Percentiles rank a stretch among this genome's conserved stretches.
phyloP scores from a whole-genome alignment of 2,888 invertebrate genomes.

The Acronicta leporina region DNA sequence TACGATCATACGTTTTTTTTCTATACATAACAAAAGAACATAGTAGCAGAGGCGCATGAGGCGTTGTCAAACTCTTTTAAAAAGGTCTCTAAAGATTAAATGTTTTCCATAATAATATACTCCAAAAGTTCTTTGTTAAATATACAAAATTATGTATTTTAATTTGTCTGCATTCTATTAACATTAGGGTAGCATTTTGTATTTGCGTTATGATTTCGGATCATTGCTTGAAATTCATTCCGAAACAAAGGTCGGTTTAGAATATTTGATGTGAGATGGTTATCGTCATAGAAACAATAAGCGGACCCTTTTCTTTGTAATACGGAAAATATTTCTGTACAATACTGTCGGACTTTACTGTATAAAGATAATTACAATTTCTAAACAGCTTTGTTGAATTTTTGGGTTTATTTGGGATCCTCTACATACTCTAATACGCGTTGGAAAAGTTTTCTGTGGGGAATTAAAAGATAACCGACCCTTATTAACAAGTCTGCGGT shows the following conservation, averaged over 20 bases:
- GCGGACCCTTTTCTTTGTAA: constrained; percentile 18
- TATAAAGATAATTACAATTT: constrained; percentile 7
- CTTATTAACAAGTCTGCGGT: background rate
- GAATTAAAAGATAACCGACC: constrained; percentile 1
- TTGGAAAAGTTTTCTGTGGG: background rate
- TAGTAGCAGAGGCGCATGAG: too few relatives aligned
- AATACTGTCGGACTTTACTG: constrained; percentile 8
- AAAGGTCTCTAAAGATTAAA: too few relatives aligned
- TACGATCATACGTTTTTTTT: too few relatives aligned
- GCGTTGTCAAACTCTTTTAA: too few relatives aligned
- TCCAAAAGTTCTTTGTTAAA: too few relatives aligned
- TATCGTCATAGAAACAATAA: constrained; percentile 3
- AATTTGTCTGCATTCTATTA: too few relatives aligned
- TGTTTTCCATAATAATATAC: too few relatives aligned
- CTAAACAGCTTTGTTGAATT: constrained; percentile 6
- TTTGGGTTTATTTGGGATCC: constrained; percentile 5
- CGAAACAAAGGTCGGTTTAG: constrained; percentile 1
- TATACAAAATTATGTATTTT: too few relatives aligned
- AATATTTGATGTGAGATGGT: constrained; percentile 6
- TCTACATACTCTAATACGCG: background rate
- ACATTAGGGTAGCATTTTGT: background rate
- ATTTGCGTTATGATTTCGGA: constrained; percentile 1
- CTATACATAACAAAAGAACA: too few relatives aligned
- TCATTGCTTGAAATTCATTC: background rate
- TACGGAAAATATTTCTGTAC: constrained; percentile 11